Evolutionary conservation across 2,113 vertebrate species (phyloP).

Genomic region (Chaetops frenatus): DNA sequence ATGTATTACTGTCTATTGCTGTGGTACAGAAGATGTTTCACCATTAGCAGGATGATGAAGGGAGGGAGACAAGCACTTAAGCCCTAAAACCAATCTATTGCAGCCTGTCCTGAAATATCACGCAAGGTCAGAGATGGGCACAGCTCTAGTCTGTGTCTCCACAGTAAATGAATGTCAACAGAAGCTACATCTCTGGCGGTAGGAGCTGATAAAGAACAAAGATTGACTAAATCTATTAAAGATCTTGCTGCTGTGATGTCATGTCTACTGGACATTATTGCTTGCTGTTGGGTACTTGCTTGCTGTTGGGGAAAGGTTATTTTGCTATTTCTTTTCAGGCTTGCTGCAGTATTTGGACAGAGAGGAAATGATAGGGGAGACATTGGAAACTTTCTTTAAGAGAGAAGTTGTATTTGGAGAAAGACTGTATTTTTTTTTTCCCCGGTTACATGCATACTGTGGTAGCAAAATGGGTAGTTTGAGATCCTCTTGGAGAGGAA

Average conservation of each 20-base stretch:
- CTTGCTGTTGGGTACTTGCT: neutral
- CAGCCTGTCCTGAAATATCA: neutral
- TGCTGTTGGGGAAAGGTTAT: neutral
- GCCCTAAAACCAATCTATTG: neutral
- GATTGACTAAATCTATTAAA: neutral
- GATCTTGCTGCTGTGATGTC: neutral
- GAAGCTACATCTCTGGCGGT: neutral
- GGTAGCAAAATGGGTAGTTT: neutral
- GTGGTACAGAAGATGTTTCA: neutral
- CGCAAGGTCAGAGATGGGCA: neutral
- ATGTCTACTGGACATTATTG: neutral
- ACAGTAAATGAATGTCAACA: neutral
- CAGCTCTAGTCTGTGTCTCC: neutral
- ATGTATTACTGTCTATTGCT: neutral
- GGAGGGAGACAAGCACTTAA: neutral
- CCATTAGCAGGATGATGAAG: neutral
- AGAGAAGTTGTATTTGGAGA: neutral
- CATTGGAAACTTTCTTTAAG: neutral
- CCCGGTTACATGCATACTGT: neutral
- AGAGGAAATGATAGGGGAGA: neutral
- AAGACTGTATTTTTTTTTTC: accelerated
- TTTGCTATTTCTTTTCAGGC: neutral
- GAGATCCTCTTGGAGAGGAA: neutral
- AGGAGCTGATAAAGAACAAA: neutral
- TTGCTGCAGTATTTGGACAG: neutral